phyloP scores from a whole-genome alignment of 2,113 vertebrate species.

The Stigmatopora argus region DNA sequence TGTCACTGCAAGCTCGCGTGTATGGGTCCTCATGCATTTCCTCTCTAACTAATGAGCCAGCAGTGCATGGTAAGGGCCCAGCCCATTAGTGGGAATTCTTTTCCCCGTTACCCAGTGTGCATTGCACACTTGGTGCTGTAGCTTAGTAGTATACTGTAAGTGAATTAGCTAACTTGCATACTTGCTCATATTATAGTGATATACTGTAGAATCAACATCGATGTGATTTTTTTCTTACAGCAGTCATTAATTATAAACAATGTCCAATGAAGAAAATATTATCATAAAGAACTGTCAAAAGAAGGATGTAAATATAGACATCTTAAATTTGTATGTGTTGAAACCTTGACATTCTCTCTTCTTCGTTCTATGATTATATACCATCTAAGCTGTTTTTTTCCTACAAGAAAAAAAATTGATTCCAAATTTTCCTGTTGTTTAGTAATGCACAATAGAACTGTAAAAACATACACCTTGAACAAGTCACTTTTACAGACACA shows the following conservation, averaged over 20 bases:
- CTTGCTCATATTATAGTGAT: neutral
- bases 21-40: constrained; percentile 9
- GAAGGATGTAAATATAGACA: neutral
- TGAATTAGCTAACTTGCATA: constrained; percentile 19
- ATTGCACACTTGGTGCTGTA: constrained; percentile 41
- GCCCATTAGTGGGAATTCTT: constrained; percentile 42
- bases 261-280: neutral
- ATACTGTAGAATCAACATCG: neutral
- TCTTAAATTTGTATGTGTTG: neutral
- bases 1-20: neutral
- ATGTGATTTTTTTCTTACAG: neutral
- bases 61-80: constrained; percentile 12
- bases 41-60: constrained; percentile 49
- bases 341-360: neutral
- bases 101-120: constrained; percentile 19
- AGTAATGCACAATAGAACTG: no score
- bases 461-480: no score
- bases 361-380: neutral
- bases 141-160: constrained; percentile 7
- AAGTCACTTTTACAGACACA: no score
- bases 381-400: no score
- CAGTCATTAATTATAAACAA: neutral
- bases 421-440: no score
- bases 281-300: neutral
- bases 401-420: no score